phyloP scores from a whole-genome alignment of 2,888 invertebrate genomes.

The Drosophila longiperda region DNA sequence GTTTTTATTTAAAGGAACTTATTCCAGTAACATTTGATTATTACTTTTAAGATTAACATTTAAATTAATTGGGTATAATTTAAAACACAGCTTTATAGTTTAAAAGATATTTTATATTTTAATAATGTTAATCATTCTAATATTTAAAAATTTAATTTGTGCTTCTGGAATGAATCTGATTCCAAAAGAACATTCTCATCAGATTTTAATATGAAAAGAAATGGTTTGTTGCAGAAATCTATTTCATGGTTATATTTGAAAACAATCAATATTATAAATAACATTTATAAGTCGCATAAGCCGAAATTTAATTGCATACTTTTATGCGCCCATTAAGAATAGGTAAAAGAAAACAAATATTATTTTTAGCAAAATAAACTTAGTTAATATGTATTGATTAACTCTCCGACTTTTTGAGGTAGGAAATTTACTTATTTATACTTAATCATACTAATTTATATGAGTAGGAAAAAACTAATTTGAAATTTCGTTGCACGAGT shows the following conservation, averaged over 20 bases:
- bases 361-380: background rate
- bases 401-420: fast-evolving
- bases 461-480: background rate
- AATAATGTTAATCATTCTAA: background rate
- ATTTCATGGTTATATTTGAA: background rate
- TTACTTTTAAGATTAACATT: background rate
- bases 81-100: background rate
- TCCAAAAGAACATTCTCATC: background rate
- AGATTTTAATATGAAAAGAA: background rate
- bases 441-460: background rate
- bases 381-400: background rate
- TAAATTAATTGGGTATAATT: no score
- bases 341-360: background rate
- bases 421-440: background rate
- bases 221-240: background rate
- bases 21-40: background rate
- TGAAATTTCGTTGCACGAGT: background rate
- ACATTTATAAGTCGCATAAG: no score
- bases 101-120: background rate
- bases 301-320: conserved; percentile 12
- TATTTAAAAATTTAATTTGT: background rate
- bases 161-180: background rate
- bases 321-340: background rate
- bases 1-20: background rate
- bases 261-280: background rate